Evolutionary conservation across 2,888 invertebrate genomes (phyloP).

Genomic region (Temnothorax ravouxi): DNA sequence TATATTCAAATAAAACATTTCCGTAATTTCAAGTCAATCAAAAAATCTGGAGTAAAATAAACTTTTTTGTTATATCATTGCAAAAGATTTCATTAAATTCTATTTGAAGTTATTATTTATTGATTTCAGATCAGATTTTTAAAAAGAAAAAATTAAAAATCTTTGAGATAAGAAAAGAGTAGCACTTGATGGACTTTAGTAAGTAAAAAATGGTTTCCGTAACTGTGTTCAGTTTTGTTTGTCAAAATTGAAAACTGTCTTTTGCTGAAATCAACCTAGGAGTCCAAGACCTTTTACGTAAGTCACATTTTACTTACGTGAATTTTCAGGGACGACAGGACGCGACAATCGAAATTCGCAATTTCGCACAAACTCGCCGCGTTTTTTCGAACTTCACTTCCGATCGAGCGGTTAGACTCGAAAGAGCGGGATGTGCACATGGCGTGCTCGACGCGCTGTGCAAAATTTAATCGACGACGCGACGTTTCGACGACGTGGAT

Average conservation of each 20-base stretch:
- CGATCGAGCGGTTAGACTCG: not conserved
- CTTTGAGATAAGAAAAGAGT: no score
- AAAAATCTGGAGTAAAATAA: not conserved
- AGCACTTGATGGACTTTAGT: not conserved
- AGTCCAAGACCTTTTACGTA: not conserved
- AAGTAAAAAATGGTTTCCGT: not conserved
- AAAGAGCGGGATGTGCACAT: constrained; percentile 23
- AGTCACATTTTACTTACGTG: constrained; percentile 21
- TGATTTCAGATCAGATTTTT: not conserved
- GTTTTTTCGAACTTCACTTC: constrained; percentile 57
- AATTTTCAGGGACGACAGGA: constrained; percentile 13
- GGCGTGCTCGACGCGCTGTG: constrained; percentile 19
- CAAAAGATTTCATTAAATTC: not conserved
- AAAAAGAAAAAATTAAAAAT: not conserved
- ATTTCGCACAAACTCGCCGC: constrained; percentile 17
- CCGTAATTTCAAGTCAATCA: not conserved
- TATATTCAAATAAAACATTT: not conserved
- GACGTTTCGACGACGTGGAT: constrained; percentile 3
- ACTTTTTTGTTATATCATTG: not conserved
- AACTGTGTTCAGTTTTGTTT: not conserved
- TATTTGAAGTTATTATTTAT: not conserved
- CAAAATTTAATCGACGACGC: constrained; percentile 13
- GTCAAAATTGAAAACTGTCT: not conserved
- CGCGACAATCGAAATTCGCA: not conserved
- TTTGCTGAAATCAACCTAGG: not conserved